Evolutionary conservation across 1,140 invertebrate species (phyloP).

Genomic region (Nebria ingens): DNA sequence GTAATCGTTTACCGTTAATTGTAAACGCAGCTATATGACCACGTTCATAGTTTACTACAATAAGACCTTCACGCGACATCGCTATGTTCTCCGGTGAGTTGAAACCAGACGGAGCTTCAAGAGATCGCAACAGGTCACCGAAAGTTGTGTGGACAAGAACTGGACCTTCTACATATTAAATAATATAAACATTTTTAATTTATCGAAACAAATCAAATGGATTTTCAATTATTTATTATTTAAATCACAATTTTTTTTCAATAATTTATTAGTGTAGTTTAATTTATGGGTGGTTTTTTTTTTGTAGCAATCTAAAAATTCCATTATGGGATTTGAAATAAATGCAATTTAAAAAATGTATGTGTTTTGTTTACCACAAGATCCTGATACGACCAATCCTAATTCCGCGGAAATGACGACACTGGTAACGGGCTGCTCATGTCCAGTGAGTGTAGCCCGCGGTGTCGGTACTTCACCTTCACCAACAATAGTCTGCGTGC

Average conservation of each 20-base stretch:
- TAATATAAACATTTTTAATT: too few relatives aligned
- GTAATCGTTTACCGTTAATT: slow-evolving; percentile 78
- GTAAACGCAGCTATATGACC: slow-evolving; percentile 89
- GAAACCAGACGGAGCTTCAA: slow-evolving; percentile 71
- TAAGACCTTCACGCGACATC: slow-evolving; percentile 92
- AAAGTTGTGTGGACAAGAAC: slow-evolving; percentile 97
- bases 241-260: slow-evolving; percentile 13
- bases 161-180: slow-evolving; percentile 77
- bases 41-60: slow-evolving; percentile 86
- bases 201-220: slow-evolving; percentile 16
- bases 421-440: slow-evolving; percentile 88
- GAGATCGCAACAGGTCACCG: slow-evolving; percentile 87
- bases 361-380: slow-evolving; percentile 73
- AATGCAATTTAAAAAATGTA: too few relatives aligned
- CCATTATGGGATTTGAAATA: too few relatives aligned
- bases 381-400: slow-evolving; percentile 93
- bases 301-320: too few relatives aligned
- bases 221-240: slow-evolving; percentile 12
- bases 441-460: slow-evolving; percentile 90
- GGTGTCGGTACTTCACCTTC: slow-evolving; percentile 92
- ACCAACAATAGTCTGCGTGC: slow-evolving; percentile 91
- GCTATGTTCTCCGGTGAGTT: slow-evolving; percentile 83
- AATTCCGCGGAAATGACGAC: slow-evolving; percentile 96
- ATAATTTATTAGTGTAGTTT: too few relatives aligned
- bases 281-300: too few relatives aligned